These are phyloP conservation scores for Craniophora ligustri DNA, from an alignment of 2,888 invertebrate genomes.

Conservation along the genomic window DNA sequence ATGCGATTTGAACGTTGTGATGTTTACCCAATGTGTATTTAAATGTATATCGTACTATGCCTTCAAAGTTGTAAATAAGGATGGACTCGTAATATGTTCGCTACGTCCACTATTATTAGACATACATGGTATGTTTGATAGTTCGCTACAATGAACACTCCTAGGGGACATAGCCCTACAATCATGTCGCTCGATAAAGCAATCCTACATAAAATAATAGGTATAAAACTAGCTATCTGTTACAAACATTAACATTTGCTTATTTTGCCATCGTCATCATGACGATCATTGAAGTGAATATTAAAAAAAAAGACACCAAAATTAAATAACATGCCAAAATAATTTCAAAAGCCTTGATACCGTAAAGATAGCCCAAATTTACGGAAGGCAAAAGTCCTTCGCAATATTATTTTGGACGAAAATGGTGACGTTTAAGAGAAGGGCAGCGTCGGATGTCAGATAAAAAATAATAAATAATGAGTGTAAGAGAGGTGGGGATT, in stretches of 20 bases:
- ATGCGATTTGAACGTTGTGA: too few relatives aligned
- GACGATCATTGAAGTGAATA: constrained; percentile 19
- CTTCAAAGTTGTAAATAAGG: background rate
- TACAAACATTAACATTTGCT: too few relatives aligned
- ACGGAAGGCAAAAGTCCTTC: constrained; percentile 23
- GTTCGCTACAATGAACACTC: constrained; percentile 31
- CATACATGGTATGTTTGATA: constrained; percentile 25
- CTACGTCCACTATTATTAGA: constrained; percentile 22
- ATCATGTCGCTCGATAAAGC: constrained; percentile 28
- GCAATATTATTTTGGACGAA: constrained; percentile 33
- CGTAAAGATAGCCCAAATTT: constrained; percentile 27
- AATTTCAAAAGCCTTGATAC: constrained; percentile 9
- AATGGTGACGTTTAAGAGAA: constrained; percentile 38
- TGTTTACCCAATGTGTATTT: too few relatives aligned
- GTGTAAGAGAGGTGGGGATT: constrained; percentile 52
- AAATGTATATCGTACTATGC: too few relatives aligned
- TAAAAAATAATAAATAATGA: constrained; percentile 69
- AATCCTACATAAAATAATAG: constrained; percentile 4
- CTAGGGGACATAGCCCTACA: constrained; percentile 15
- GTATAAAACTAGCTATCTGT: background rate
- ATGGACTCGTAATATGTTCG: background rate
- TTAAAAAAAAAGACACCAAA: constrained; percentile 9
- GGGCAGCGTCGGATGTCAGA: constrained; percentile 52
- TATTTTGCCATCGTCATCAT: constrained; percentile 22
- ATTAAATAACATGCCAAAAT: constrained; percentile 21